Evolutionary conservation across 2,113 vertebrate species (phyloP), one percentile per base, ranked within the genome.

Genomic region (Dromiciops gliroides): DNA sequence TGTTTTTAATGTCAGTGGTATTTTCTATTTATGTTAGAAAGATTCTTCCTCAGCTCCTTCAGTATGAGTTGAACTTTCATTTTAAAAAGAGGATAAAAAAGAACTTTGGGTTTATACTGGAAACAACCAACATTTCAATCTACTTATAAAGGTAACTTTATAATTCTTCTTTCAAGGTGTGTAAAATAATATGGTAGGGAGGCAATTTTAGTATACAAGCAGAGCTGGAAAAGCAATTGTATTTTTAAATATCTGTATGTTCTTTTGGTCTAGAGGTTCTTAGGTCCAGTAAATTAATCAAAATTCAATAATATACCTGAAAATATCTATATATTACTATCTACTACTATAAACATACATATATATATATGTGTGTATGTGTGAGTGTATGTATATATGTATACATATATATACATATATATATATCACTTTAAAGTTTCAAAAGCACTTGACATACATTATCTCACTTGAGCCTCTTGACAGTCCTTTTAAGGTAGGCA

Each of bases 281-380:
- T 94, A 92, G 28, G 8, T 53, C 25, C 16, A 94, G 50, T 94
- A 31, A 91, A 8, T 90, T 89, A 52, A 24, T 93, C 89, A 90
- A 91, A 44, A 37, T 95, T 95, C 94, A 93, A 89, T 90, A 44
- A 37, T 90, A 94, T 95, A 91, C n/a, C 0, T 92, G 47, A 89
- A 90, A 83, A 44, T 44, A 23, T 83, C n/a, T 83, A 2, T 23
- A 44, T 44, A 83, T 83, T 83, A 6, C 37, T 83, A 44, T 44
- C 10, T 37, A 28, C 25, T 10, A 28, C 1, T 1, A 56, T 8
- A 56, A 56, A 28, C 11, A 9, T 37, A 28, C 10, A 52, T 53
- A 53, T 25, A 6, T 53, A 25, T 52, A 22, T 52, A 3, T 52
- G 23, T 56, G 25, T 53, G 8, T 56, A 26, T 56, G 2, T 8